A percentile compares a stretch with the other conserved stretches of the same genome.
These are phyloP conservation scores for Parauchenoglanis punctatus DNA, from an alignment of 2,797 vertebrate genomes.

Conservation along the genomic window DNA sequence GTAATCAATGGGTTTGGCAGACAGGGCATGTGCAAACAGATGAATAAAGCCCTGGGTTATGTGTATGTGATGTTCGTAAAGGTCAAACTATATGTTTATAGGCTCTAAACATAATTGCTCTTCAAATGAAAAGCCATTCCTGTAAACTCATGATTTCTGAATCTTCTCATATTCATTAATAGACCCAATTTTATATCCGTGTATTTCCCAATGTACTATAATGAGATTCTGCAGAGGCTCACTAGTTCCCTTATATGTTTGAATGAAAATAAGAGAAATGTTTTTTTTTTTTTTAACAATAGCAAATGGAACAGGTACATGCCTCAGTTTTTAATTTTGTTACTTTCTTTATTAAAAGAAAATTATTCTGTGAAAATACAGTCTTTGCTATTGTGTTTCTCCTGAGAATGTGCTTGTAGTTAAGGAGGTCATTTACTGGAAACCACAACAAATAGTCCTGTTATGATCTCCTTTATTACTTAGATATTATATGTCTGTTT, in stretches of 20 bases:
- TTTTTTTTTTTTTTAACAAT: neutral
- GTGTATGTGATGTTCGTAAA: constrained; percentile 25
- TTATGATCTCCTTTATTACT: neutral
- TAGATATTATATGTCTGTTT: neutral
- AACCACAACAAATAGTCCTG: neutral
- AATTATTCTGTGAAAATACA: neutral
- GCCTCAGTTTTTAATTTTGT: neutral
- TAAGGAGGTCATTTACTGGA: neutral
- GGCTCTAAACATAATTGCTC: constrained; percentile 12
- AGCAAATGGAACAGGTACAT: neutral
- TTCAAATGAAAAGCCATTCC: neutral
- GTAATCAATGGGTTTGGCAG: constrained; percentile 40
- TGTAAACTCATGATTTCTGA: neutral
- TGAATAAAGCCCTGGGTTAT: constrained; percentile 52
- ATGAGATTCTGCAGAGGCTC: neutral
- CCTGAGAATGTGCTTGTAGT: neutral
- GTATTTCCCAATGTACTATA: neutral
- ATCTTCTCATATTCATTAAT: neutral
- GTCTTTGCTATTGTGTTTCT: neutral
- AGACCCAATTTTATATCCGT: neutral
- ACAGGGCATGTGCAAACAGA: constrained; percentile 31
- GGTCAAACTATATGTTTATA: constrained; percentile 39
- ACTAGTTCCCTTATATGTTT: neutral
- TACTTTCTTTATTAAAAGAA: neutral
- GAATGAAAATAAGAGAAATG: neutral